Evolutionary conservation across 2,113 vertebrate species (phyloP), one percentile per base, ranked within the genome.

Genomic region (Zootoca vivipara): DNA sequence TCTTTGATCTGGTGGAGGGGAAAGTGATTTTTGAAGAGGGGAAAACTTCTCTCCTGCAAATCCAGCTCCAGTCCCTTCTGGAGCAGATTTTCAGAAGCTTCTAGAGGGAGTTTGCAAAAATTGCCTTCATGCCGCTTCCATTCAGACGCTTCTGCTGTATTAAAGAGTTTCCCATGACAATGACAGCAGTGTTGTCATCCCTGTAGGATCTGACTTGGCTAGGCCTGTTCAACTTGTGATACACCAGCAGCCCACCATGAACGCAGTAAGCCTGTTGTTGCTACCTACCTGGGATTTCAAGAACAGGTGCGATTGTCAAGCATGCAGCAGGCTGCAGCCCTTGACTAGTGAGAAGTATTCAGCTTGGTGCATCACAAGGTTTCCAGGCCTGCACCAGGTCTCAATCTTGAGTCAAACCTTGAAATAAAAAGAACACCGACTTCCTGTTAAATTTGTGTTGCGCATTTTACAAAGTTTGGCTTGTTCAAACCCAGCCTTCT

Each of bases 381-480:
- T 5, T 40, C 52, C n/a, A 87, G 35, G 26, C n/a, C 46, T 72
- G 33, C 69, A 67, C 9, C 67, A 24, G 26, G 52, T 82, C 78
- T 91, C 1, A n/a, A 24, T n/a, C 52, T n/a, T 87, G 69, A 74
- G 22, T 20, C 52, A 80, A 89, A 72, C 3, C 86, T 82, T 28
- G 46, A 28, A 38, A 46, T 9, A 30, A 88, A 79, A 92, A 91
- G 69, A 89, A 87, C 26, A 81, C 20, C 1, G 28, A 0, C 1
- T 26, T 91, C 69, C 56, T 89, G 46, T 85, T 82, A 91, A 81
- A 74, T 85, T 72, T 91, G 74, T 22, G 69, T 88, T 83, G 87
- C n/a, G 26, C 10, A 3, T 93, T 94, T 92, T 90, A 83, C 33
- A 91, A 89, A 87, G 58, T 77, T 78, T 83, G n/a, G 5, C 20